Evolutionary conservation across 2,113 vertebrate genomes (phyloP).

Genomic region (Ameiurus melas): DNA sequence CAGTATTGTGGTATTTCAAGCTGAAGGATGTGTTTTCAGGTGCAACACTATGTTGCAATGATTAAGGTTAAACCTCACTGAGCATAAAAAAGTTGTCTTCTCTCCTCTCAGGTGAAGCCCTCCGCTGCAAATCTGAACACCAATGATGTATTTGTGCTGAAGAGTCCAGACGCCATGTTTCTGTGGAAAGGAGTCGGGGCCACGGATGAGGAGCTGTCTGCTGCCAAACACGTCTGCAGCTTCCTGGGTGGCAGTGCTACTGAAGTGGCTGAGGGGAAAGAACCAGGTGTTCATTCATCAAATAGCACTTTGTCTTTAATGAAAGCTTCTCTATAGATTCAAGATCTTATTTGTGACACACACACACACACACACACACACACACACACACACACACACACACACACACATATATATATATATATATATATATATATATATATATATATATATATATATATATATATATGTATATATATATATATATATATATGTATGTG

Average conservation of each 20-base stretch:
- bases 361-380: no score
- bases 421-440: no score
- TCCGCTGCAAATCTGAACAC: constrained; percentile 69
- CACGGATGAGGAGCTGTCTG: constrained; percentile 60
- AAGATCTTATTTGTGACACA: no score
- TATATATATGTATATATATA: no score
- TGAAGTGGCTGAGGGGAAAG: constrained; percentile 65
- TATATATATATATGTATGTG: no score
- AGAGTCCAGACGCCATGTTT: constrained; percentile 49
- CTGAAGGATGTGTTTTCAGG: neutral
- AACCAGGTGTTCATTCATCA: constrained; percentile 61
- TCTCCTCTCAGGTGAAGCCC: constrained; percentile 63
- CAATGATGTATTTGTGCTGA: constrained; percentile 76
- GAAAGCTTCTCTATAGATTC: neutral
- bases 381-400: no score
- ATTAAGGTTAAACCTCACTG: neutral
- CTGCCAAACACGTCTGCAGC: constrained; percentile 61
- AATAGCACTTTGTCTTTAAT: neutral
- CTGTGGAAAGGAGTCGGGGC: constrained; percentile 71
- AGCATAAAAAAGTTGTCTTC: neutral
- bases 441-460: no score
- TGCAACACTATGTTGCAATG: neutral
- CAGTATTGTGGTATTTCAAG: neutral
- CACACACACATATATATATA: no score
- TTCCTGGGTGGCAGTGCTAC: constrained; percentile 64